phyloP scores from a whole-genome alignment of 2,797 vertebrate species.

The Tarsius wallacei region DNA sequence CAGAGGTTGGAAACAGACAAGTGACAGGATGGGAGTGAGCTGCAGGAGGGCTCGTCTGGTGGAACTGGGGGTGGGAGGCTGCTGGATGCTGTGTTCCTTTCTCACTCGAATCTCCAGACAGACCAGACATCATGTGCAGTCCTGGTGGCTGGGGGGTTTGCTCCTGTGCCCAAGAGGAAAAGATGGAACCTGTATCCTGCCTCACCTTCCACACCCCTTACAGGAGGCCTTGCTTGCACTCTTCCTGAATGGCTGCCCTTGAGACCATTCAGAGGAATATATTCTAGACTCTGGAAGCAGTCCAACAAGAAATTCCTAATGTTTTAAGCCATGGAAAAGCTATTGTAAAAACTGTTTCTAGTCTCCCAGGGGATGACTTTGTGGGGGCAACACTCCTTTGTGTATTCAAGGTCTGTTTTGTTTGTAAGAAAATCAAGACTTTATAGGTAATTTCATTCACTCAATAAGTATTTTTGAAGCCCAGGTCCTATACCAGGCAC shows the following conservation, averaged over 20 bases:
- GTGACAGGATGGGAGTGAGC: background rate
- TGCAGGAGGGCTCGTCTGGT: background rate
- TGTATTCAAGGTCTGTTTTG: background rate
- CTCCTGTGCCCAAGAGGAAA: background rate
- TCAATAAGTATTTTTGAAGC: background rate
- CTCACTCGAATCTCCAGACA: background rate
- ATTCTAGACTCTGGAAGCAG: slow-evolving; percentile 47
- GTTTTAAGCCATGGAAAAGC: background rate
- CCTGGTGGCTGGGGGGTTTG: background rate
- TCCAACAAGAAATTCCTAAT: slow-evolving; percentile 28
- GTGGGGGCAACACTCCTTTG: slow-evolving; percentile 3
- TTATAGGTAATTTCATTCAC: slow-evolving; percentile 8
- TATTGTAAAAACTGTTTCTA: slow-evolving; percentile 52
- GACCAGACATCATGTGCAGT: background rate
- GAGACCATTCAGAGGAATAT: background rate
- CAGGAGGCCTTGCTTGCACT: background rate
- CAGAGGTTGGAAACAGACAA: background rate
- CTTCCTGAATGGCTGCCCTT: background rate
- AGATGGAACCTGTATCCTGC: background rate
- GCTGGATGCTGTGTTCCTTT: background rate
- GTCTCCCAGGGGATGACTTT: background rate
- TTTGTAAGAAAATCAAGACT: slow-evolving; percentile 28
- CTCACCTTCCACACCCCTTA: background rate
- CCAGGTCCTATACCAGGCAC: background rate
- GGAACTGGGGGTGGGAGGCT: background rate